Evolutionary conservation across 2,888 invertebrate species (phyloP).

Genomic region (Zele albiditarsus): DNA sequence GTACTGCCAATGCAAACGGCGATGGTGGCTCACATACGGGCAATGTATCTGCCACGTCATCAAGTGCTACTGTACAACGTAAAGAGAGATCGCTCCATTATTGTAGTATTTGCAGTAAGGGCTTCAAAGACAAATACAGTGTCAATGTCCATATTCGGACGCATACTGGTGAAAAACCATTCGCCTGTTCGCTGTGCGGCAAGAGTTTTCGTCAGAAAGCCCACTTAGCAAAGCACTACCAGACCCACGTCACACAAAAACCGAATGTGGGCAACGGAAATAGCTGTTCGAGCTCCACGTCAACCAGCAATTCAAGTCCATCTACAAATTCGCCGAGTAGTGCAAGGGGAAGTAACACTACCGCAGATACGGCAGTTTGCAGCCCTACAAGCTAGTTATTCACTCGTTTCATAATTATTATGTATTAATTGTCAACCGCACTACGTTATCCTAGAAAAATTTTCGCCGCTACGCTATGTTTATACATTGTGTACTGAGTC

Average conservation of each 20-base stretch:
- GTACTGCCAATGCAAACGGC: slow-evolving; percentile 56
- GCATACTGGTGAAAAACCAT: slow-evolving; percentile 98
- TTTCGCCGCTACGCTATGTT: neutral
- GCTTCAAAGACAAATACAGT: slow-evolving; percentile 96
- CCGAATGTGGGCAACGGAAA: slow-evolving; percentile 77
- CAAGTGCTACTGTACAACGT: slow-evolving; percentile 80
- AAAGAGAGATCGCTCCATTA: slow-evolving; percentile 93
- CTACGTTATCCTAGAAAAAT: neutral
- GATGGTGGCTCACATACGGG: slow-evolving; percentile 62
- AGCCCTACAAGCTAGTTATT: slow-evolving; percentile 64
- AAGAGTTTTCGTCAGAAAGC: slow-evolving; percentile 95
- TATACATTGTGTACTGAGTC: neutral
- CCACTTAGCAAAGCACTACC: slow-evolving; percentile 93
- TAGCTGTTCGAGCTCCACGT: slow-evolving; percentile 60
- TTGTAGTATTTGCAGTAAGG: slow-evolving; percentile 94
- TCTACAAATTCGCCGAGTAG: slow-evolving; percentile 46
- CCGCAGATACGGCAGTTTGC: slow-evolving; percentile 48
- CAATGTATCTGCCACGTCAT: slow-evolving; percentile 75
- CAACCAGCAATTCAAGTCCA: slow-evolving; percentile 51
- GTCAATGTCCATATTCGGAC: slow-evolving; percentile 98
- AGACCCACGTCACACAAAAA: slow-evolving; percentile 93
- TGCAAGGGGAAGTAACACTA: slow-evolving; percentile 47
- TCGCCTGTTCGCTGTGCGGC: slow-evolving; percentile 94
- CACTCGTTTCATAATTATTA: slow-evolving; percentile 10
- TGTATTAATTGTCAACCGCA: neutral